Percentiles rank a stretch among this genome's conserved stretches.
Evolutionary conservation across 2,113 vertebrate genomes (phyloP).

Genomic region (Camelus bactrianus): DNA sequence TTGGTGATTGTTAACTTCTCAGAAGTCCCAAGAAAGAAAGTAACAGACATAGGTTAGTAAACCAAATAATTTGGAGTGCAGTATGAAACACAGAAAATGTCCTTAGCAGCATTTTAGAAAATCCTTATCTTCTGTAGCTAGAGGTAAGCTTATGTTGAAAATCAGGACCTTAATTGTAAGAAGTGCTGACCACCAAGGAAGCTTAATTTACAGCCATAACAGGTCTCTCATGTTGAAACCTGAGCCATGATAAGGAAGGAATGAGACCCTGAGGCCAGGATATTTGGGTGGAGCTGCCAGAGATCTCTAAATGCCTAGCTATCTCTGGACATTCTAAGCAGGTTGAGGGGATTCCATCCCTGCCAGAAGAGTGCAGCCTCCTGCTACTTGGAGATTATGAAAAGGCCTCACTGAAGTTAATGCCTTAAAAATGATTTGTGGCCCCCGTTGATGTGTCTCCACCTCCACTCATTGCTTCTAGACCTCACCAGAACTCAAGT

Average conservation of each 20-base stretch:
- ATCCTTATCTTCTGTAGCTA: neutral
- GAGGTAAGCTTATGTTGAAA: neutral
- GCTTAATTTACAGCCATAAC: neutral
- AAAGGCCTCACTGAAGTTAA: neutral
- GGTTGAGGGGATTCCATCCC: neutral
- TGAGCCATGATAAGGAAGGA: neutral
- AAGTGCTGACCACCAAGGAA: neutral
- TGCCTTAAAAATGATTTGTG: neutral
- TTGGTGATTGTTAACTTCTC: neutral
- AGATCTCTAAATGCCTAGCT: neutral
- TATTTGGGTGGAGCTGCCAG: neutral
- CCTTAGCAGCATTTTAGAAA: neutral
- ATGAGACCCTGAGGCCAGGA: neutral
- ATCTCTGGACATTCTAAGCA: neutral
- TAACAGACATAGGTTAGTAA: neutral
- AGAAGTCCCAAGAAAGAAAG: neutral
- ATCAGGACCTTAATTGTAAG: neutral
- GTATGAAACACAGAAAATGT: neutral
- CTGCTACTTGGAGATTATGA: neutral
- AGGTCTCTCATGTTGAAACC: neutral
- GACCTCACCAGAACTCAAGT: neutral
- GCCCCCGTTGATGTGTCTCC: neutral
- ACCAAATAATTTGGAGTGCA: neutral
- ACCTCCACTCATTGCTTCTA: neutral
- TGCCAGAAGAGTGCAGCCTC: neutral